These are phyloP conservation scores for Thalassophryne amazonica DNA, from an alignment of 2,797 vertebrate species.

Conservation along the genomic window DNA sequence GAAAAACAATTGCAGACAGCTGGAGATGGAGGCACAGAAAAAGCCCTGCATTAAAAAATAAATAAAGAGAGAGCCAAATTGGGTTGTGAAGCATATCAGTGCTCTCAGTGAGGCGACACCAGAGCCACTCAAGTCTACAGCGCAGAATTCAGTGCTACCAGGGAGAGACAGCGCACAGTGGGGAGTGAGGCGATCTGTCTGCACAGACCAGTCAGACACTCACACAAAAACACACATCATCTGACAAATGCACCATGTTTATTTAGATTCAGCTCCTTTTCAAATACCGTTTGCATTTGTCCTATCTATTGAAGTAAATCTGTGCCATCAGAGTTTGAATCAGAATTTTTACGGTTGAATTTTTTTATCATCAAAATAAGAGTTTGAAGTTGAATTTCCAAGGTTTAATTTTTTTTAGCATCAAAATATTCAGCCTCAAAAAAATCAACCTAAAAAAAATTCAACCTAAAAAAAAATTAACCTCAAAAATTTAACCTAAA, in stretches of 20 bases:
- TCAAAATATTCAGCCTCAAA: no score
- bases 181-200: conserved; percentile 21
- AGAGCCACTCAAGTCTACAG: conserved; percentile 10
- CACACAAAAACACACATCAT: not conserved
- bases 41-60: not conserved
- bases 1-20: not conserved
- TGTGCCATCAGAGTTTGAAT: no score
- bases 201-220: not conserved
- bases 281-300: not conserved
- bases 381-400: no score
- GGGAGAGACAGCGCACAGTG: not conserved
- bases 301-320: no score
- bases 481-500: no score
- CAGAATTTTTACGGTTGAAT: no score
- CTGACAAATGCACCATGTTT: not conserved
- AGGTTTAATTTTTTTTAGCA: no score
- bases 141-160: conserved; percentile 9
- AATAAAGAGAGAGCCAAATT: conserved; percentile 5
- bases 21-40: not conserved
- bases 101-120: conserved; percentile 3
- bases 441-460: no score
- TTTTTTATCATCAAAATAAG: no score
- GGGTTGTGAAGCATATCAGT: conserved; percentile 17
- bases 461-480: no score
- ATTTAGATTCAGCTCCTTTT: not conserved